Evolutionary conservation across 2,797 vertebrate species (phyloP), one percentile per base, ranked within the genome.

Genomic region (Cacajao melanocephalus): DNA sequence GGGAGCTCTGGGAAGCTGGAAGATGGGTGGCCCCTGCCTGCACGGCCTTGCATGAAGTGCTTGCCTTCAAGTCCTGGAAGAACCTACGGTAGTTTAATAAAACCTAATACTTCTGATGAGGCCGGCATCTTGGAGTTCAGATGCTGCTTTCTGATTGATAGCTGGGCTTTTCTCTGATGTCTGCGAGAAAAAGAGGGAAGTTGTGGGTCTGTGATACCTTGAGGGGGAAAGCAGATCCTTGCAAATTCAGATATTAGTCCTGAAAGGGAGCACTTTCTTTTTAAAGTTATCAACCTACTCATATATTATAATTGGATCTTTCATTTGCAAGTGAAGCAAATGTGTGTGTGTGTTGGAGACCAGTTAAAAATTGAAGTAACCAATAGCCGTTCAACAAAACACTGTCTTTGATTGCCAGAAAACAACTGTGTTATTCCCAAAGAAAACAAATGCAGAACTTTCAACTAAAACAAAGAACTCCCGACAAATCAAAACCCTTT

Each of bases 41-140:
- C 97, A 94, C 97, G 96, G 90, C 50, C 97, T 82, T 75, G 94
- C 86, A 91, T 92, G 50, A 95, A 93, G 20, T 83, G 78, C 86
- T 85, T 52, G 61, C 83, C 82, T 67, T 67, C 64, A 67, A 67
- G 64, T 67, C 15, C 33, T 96, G 88, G 19, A n/a, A 46, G 97
- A 96, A 86, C 64, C 50, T 97, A 28, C 4, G 7, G 48, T 33
- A n/a, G 85, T 97, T 78, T 85, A 64, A 6, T 73, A 88, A 97
- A 97, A 95, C n/a, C 55, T 13, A 17, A 20, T 13, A 4, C 28
- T 83, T 83, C n/a, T 22, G 55, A 83, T 5, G 17, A 20, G 81
- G 81, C 39, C 17, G 7, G 28, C 39, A 44, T 44, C 28, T 26
- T 33, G 10, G 52, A 10, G 39, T 11, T 28, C 81, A 44, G 39